Evolutionary conservation across 2,113 vertebrate species (phyloP).

Genomic region (Sinosuthora webbiana): DNA sequence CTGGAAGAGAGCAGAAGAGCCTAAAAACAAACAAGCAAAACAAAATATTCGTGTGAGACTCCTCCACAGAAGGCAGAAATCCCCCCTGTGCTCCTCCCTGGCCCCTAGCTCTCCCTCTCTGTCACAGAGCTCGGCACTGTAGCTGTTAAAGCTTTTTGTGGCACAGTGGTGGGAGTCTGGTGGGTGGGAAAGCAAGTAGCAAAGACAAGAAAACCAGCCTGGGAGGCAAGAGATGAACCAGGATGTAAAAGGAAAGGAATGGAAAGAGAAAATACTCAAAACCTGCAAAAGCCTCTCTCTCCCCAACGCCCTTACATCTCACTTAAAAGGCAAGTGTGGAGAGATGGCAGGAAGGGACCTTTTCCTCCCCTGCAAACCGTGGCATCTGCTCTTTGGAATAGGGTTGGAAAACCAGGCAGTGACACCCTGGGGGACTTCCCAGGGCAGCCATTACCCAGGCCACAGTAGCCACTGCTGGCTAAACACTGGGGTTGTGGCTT

Average conservation of each 20-base stretch:
- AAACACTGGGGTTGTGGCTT: background rate
- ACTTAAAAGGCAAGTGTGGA: background rate
- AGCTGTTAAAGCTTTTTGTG: constrained; percentile 68
- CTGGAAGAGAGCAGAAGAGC: constrained; percentile 31
- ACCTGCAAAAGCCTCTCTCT: background rate
- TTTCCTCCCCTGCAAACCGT: background rate
- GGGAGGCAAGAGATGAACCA: constrained; percentile 33
- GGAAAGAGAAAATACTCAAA: background rate
- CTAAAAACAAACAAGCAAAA: background rate
- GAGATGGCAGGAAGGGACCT: background rate
- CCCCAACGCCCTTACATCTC: background rate
- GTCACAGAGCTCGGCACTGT: background rate
- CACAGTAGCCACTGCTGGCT: background rate
- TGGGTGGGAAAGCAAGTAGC: constrained; percentile 63
- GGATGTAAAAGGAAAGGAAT: background rate
- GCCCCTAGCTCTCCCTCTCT: background rate
- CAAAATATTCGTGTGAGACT: background rate
- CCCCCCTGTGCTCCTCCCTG: background rate
- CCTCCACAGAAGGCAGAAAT: constrained; percentile 1
- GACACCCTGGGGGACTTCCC: background rate
- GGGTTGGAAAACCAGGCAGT: background rate
- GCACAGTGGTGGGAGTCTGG: constrained; percentile 56
- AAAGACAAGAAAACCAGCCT: constrained; percentile 29
- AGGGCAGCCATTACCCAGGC: background rate
- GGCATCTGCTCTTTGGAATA: background rate